Base-by-base conservation (phyloP, 2,113 vertebrate species). In the Takifugu flavidus region DNA sequence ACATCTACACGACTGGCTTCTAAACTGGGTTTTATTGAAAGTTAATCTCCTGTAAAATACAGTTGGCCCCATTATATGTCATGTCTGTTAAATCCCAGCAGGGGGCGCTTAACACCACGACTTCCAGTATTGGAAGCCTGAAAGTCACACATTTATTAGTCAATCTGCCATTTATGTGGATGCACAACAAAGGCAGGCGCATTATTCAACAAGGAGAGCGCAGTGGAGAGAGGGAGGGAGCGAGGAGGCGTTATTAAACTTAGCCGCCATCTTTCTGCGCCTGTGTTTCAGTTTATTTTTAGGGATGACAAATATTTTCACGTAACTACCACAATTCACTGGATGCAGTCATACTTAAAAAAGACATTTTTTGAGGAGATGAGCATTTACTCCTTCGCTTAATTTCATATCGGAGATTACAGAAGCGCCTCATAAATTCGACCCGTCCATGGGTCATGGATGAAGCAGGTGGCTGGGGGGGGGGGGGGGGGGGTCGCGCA, bases 391-490 rank as follows among this genome's bases (percentile, higher is more conserved):
- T 49, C 43, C 61, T 53, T 71, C 72, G 67, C 84, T 76, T 53
- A 67, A 39, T 39, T 11, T 11, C 2, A 4, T 26, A 67, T 62
- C 75, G 79, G 68, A 39, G 34, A 39, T 39, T 65, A 43, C 74
- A 54, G 66, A 79, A 8, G 6, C 42, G 6, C 8, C 53, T 54
- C 64, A 68, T 67, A 75, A 70, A 70, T 53, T 53, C 29, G 3
- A 0, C 53, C 56, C 74, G 62, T 72, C 75, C 20, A 70, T 46
- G 56, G 75, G 62, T 73, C 75, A 68, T 3, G 49, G 70, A 56
- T 70, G 56, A 77, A 78, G 69, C 78, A 80, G 81, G 85, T 82
- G 83, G 45, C 12, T 72, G 65, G 82, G 28, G 28, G 28, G 0
- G 28, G 28, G 3, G 28, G 28, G 29, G 34, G 34, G 34, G 72